These are phyloP conservation scores for Drosophila mercatorum DNA, from an alignment of 2,888 invertebrate genomes.

Conservation along the genomic window DNA sequence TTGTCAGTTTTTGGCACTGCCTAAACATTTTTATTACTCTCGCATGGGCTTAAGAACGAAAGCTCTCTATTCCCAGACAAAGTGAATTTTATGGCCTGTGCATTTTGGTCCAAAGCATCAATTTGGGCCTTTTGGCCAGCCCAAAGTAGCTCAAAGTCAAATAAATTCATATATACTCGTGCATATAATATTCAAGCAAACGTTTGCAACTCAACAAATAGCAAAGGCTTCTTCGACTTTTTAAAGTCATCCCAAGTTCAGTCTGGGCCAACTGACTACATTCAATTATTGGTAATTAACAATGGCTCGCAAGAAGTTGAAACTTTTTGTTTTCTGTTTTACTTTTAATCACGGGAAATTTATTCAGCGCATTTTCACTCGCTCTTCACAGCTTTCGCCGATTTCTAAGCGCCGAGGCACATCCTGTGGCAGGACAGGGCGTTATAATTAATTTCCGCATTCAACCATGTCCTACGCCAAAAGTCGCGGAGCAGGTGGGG, in stretches of 20 bases:
- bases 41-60: slow-evolving; percentile 19
- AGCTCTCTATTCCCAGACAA: slow-evolving; percentile 27
- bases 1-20: slow-evolving; percentile 34
- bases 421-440: slow-evolving; percentile 1
- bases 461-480: slow-evolving; percentile 28
- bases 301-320: not conserved
- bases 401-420: not conserved
- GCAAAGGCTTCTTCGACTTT: not conserved
- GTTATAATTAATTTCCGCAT: slow-evolving; percentile 59
- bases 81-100: slow-evolving; percentile 51
- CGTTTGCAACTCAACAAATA: not conserved
- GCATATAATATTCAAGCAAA: slow-evolving; percentile 5
- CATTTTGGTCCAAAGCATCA: slow-evolving; percentile 28
- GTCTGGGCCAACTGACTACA: slow-evolving; percentile 11
- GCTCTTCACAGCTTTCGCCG: not conserved
- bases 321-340: slow-evolving; percentile 5
- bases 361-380: slow-evolving; percentile 14
- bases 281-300: slow-evolving; percentile 36
- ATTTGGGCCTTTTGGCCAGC: slow-evolving; percentile 28
- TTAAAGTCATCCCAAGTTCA: not conserved
- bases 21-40: slow-evolving; percentile 46
- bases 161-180: slow-evolving; percentile 3
- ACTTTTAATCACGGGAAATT: slow-evolving; percentile 8
- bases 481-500: slow-evolving; percentile 10
- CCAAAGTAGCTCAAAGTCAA: not conserved